Evolutionary conservation across 2,113 vertebrate genomes (phyloP).

Genomic region (Oncorhynchus tshawytscha): DNA sequence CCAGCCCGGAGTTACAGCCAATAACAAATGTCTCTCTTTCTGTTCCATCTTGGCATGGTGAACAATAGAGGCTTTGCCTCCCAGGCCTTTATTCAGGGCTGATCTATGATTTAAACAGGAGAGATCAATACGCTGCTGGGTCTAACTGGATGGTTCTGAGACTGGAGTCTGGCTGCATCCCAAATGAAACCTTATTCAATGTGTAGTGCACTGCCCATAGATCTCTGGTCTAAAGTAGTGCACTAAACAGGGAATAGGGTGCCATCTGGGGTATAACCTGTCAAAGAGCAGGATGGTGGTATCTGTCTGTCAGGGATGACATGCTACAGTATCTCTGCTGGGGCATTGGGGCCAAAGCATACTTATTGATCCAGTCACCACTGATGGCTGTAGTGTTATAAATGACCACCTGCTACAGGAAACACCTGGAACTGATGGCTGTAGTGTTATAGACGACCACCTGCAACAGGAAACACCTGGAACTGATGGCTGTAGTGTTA

Average conservation of each 20-base stretch:
- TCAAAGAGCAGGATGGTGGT: constrained; percentile 82
- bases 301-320: constrained; percentile 98
- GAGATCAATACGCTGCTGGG: constrained; percentile 96
- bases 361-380: constrained; percentile 97
- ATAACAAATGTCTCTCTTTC: constrained; percentile 94
- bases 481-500: constrained; percentile 95
- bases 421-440: constrained; percentile 78
- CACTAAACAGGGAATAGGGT: no score
- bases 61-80: constrained; percentile 96
- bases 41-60: constrained; percentile 96
- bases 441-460: constrained; percentile 88
- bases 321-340: constrained; percentile 86
- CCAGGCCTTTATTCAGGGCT: constrained; percentile 98
- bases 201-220: no score
- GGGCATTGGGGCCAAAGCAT: constrained; percentile 94
- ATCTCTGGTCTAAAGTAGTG: no score
- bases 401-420: constrained; percentile 56
- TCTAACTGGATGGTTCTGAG: constrained; percentile 61
- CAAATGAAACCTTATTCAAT: constrained; percentile 26
- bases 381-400: constrained; percentile 97
- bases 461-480: constrained; percentile 53
- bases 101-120: constrained; percentile 97
- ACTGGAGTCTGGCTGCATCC: constrained; percentile 34
- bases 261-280: neutral
- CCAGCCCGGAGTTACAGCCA: constrained; percentile 90